Percentiles rank a stretch among this genome's conserved stretches.
phyloP scores from a whole-genome alignment of 2,113 vertebrate genomes.

The Bambusicola thoracicus region DNA sequence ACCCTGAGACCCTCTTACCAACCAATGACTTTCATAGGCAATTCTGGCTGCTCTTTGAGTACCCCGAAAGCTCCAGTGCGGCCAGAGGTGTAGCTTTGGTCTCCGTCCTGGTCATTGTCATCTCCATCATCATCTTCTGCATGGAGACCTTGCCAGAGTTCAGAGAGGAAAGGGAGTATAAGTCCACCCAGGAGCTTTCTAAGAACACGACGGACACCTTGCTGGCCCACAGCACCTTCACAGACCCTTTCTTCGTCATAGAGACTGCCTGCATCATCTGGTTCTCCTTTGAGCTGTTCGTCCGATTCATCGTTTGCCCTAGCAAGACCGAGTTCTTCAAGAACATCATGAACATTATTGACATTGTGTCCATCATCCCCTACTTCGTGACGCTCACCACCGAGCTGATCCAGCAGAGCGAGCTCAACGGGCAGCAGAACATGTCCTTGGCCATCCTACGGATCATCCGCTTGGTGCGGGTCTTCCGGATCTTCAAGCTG shows the following conservation, averaged over 20 bases:
- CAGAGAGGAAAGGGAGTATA: conserved; percentile 85
- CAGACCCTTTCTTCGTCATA: conserved; percentile 94
- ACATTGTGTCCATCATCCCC: conserved; percentile 94
- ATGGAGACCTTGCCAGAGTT: conserved; percentile 96
- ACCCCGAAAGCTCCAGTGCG: conserved; percentile 93
- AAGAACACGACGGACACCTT: conserved; percentile 60
- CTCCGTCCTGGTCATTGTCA: conserved; percentile 92
- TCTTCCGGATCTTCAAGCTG: conserved; percentile 97
- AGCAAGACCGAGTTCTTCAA: conserved; percentile 93
- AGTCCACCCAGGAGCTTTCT: conserved; percentile 51
- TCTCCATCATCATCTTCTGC: conserved; percentile 97
- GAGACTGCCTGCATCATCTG: conserved; percentile 94
- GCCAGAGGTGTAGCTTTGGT: conserved; percentile 92
- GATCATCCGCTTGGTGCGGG: conserved; percentile 94
- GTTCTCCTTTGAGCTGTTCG: conserved; percentile 92
- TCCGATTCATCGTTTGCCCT: conserved; percentile 91
- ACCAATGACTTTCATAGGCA: conserved; percentile 88
- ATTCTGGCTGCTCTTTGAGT: conserved; percentile 97
- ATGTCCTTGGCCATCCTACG: conserved; percentile 96
- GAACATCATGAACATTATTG: conserved; percentile 97
- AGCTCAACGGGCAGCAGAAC: conserved; percentile 88
- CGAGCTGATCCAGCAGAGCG: conserved; percentile 84
- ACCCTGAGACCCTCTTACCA: conserved; percentile 88
- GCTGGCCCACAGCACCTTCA: conserved; percentile 80
- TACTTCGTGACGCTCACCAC: conserved; percentile 94